Base-by-base conservation (phyloP, 2,888 invertebrate species). In the Brachypterus glaber region DNA sequence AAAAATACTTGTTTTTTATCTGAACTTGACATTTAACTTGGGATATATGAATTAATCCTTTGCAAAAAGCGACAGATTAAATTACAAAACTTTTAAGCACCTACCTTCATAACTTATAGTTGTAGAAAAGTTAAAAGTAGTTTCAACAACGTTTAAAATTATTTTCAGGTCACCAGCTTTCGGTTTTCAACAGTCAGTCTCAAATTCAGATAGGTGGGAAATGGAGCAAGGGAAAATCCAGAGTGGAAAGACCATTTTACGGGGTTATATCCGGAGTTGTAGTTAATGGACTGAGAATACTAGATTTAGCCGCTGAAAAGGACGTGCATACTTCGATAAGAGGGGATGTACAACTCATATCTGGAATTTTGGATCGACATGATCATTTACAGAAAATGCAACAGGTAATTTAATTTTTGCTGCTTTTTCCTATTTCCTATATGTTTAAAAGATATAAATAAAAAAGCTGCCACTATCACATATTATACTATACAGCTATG, bases 231-330 rank as follows among this genome's bases (percentile, higher is more conserved):
- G 74, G 78, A 34, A 79, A 79, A 53, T 76, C 74, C 35, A 65
- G 75, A 45, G 77, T 87, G 33, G 82, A 82, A 54, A 72, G 86
- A 26, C 79, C 89, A 2, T 93, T 91, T 68, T 74, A 81, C 40
- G 96, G 95, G 1, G 82, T 90, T 17, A 75, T 93, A 39, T 84
- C 92, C 2, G 96, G 95, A 0, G 69, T 93, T 7, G 91, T 89
- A 9, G 82, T 89, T 38, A 92, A 92, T 60, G 86, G 89, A 4
- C 73, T 84, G 39, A 69, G 88, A 32, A 76, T 92, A 13, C 69
- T 96, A 45, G 93, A 95, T 62, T 65, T 87, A 59, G 86, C 88
- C 0, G 84, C 88, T 0, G 82, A 86, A 33, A 83, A 82, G 25
- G 89, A 92, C 60, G 73, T 82, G 0, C 74, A 83, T 36, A 79